Base-by-base conservation (phyloP, 2,888 invertebrate species). In the Hyppa rectilinea region DNA sequence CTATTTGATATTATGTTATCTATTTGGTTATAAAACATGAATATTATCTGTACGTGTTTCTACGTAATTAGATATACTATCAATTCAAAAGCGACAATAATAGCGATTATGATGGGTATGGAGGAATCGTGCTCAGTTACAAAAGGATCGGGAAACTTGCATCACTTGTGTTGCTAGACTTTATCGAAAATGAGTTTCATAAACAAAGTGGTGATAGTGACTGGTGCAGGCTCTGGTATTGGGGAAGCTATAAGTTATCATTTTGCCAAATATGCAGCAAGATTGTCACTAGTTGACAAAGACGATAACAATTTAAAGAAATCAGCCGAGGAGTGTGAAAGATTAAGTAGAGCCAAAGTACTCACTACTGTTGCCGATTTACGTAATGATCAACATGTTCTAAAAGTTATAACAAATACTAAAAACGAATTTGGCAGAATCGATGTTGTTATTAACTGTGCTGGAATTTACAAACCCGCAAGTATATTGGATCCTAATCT, bases 181-280 rank as follows among this genome's bases (percentile, higher is more conserved):
- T 23, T 47, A n/a, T n/a, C 20, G 50, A 81, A 66, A 75, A 90
- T 90, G 91, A 84, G 82, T 85, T 91, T 91, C 60, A 67, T 83
- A 36, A 88, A 89, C 75, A 89, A 91, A 88, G 85, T 89, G 4
- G 87, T 90, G 4, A 45, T 90, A 60, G 76, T 92, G 61, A 91
- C 92, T 4, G 89, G 91, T 45, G 90, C 89, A 10, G 82, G 85
- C 12, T 90, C 89, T 0, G 90, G 90, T 14, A 87, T 92, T 7
- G 91, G 92, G n/a, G 87, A 89, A 83, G 87, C 87, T 17, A 84
- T 87, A 43, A 87, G 91, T 43, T 40, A 86, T 56, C 75, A 86
- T 71, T 91, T 92, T 72, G 87, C 91, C 2, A 89, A 89, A 80
- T 62, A 85, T 65, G 87, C 87, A 47, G 91, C 91, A 56, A 88